Evolutionary conservation across 2,113 vertebrate species (phyloP).

Genomic region (Dunckerocampus dactyliophorus): DNA sequence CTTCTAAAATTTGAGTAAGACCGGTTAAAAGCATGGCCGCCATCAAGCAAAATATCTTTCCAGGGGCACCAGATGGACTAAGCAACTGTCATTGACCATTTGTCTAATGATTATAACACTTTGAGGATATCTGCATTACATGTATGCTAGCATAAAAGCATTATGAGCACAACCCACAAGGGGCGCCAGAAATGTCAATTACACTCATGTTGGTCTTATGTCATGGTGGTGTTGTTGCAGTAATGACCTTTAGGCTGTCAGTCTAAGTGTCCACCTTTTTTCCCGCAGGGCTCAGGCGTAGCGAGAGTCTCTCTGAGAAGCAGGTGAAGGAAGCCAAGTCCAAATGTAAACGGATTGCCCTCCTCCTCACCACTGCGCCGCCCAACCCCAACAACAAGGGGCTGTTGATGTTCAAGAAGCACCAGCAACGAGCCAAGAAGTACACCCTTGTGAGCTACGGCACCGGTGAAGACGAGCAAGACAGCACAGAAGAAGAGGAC

Average conservation of each 20-base stretch:
- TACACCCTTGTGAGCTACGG: constrained; percentile 98
- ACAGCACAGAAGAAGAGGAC: constrained; percentile 73
- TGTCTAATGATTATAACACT: too few relatives aligned
- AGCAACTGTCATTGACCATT: too few relatives aligned
- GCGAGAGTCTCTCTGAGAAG: constrained; percentile 93
- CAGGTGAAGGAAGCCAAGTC: constrained; percentile 96
- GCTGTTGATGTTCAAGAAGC: constrained; percentile 98
- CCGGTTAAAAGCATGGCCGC: too few relatives aligned
- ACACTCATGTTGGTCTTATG: too few relatives aligned
- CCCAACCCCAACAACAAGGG: constrained; percentile 94
- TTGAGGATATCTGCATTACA: too few relatives aligned
- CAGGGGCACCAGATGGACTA: too few relatives aligned
- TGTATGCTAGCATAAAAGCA: too few relatives aligned
- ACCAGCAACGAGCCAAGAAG: constrained; percentile 88
- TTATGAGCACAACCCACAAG: too few relatives aligned
- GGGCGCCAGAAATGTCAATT: too few relatives aligned
- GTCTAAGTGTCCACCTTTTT: constrained; percentile 13
- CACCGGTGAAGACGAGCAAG: constrained; percentile 82
- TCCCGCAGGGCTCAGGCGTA: constrained; percentile 84
- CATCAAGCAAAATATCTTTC: too few relatives aligned
- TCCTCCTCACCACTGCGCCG: constrained; percentile 86
- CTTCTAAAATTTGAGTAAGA: too few relatives aligned
- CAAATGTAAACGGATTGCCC: constrained; percentile 97
- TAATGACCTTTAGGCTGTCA: not conserved
- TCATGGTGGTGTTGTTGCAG: too few relatives aligned